These are phyloP conservation scores for Papilio glaucus DNA, from an alignment of 1,140 invertebrate species.

Conservation along the genomic window DNA sequence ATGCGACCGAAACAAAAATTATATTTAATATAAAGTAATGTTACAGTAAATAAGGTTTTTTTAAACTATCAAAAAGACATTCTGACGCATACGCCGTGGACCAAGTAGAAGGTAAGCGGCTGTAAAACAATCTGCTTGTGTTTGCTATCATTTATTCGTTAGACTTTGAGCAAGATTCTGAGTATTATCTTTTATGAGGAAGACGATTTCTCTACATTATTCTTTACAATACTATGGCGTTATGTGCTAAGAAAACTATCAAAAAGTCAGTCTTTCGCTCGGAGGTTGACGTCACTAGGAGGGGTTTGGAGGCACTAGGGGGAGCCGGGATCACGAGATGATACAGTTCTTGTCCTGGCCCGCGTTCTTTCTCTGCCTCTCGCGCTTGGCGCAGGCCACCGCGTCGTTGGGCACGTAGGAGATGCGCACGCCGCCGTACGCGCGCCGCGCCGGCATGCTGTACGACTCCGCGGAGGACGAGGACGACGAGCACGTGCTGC, in stretches of 20 bases:
- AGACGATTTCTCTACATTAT: slow-evolving; percentile 56
- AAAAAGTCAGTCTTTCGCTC: slow-evolving; percentile 79
- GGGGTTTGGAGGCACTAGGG: slow-evolving; percentile 49
- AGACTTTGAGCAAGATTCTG: slow-evolving; percentile 35
- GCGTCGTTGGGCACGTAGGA: slow-evolving; percentile 96
- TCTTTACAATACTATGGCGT: slow-evolving; percentile 75
- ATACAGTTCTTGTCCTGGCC: slow-evolving; percentile 88
- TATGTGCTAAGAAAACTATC: slow-evolving; percentile 64
- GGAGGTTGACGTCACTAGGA: slow-evolving; percentile 73
- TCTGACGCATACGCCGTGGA: background rate
- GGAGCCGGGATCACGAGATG: slow-evolving; percentile 86
- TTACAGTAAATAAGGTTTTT: background rate
- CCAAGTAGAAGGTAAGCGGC: background rate
- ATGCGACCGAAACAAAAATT: background rate
- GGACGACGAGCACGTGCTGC: slow-evolving; percentile 94
- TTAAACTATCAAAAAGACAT: background rate
- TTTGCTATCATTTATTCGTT: background rate
- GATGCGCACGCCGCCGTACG: slow-evolving; percentile 93
- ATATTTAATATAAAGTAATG: background rate
- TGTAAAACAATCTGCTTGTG: background rate
- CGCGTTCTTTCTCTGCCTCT: slow-evolving; percentile 83
- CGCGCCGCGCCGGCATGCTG: slow-evolving; percentile 89
- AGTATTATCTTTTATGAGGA: slow-evolving; percentile 48
- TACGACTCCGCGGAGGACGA: slow-evolving; percentile 93
- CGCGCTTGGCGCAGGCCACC: slow-evolving; percentile 89